Conservation (phyloP, 2,113 vertebrate genomes). For the Cottus gobio region DNA sequence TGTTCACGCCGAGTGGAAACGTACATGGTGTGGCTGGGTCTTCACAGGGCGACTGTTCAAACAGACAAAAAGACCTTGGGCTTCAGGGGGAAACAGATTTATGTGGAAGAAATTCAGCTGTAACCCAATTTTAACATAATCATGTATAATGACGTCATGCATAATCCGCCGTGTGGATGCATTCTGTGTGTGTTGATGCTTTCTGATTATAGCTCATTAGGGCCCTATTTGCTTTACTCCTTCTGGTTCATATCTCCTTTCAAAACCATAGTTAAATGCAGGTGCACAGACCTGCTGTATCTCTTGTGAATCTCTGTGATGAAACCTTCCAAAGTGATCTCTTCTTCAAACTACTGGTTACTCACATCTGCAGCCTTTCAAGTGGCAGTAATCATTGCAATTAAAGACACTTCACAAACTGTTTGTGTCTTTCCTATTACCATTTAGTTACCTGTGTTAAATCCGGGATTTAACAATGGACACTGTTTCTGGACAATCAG, state of each 20-base stretch:
- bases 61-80: neutral
- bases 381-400: neutral
- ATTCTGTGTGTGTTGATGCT: neutral
- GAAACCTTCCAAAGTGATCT: neutral
- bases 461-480: neutral
- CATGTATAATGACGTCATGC: neutral
- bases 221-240: neutral
- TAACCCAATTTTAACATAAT: neutral
- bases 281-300: neutral
- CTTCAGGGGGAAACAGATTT: slow-evolving; percentile 15
- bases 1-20: neutral
- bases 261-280: neutral
- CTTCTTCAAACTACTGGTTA: neutral
- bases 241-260: neutral
- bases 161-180: neutral
- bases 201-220: neutral
- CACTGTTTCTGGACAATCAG: neutral
- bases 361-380: neutral
- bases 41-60: slow-evolving; percentile 3
- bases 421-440: neutral
- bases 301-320: neutral
- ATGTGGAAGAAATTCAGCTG: neutral
- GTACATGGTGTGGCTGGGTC: neutral
- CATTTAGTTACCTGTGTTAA: neutral
- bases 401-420: neutral